phyloP scores from a whole-genome alignment of 1,140 invertebrate genomes.

The Bombus terrestris region DNA sequence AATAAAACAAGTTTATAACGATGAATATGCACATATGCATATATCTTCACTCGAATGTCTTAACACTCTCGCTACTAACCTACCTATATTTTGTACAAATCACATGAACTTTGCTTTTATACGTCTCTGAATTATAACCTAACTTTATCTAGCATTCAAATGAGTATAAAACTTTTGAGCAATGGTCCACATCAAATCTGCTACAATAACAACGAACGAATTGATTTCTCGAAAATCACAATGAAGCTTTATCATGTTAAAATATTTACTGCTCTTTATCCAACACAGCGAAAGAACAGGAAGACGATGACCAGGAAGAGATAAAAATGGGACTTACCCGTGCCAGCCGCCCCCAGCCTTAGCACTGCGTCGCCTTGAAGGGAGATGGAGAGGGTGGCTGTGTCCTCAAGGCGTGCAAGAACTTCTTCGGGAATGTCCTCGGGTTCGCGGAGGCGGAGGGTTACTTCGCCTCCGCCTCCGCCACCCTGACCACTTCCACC shows the following conservation, averaged over 20 bases:
- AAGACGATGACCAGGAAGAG: neutral
- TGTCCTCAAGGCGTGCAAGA: slow-evolving; percentile 82
- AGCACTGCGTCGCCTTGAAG: slow-evolving; percentile 81
- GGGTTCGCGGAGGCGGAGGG: slow-evolving; percentile 82
- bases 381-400: slow-evolving; percentile 82
- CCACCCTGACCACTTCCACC: slow-evolving; percentile 77
- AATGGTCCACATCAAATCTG: no score
- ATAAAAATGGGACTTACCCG: slow-evolving; percentile 71
- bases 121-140: no score
- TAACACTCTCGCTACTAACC: neutral
- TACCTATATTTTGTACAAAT: no score
- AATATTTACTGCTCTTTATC: neutral
- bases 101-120: no score
- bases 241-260: neutral
- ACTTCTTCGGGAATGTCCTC: slow-evolving; percentile 83
- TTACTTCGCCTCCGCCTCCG: slow-evolving; percentile 81
- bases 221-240: neutral
- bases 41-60: neutral
- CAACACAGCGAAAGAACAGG: slow-evolving; percentile 13
- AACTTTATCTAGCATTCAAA: no score
- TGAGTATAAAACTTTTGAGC: neutral
- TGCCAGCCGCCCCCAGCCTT: slow-evolving; percentile 79
- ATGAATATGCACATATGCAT: no score
- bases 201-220: neutral
- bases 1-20: no score